These are phyloP conservation scores for Mastomys natalensis DNA, from an alignment of 2,113 vertebrate species.

Conservation along the genomic window DNA sequence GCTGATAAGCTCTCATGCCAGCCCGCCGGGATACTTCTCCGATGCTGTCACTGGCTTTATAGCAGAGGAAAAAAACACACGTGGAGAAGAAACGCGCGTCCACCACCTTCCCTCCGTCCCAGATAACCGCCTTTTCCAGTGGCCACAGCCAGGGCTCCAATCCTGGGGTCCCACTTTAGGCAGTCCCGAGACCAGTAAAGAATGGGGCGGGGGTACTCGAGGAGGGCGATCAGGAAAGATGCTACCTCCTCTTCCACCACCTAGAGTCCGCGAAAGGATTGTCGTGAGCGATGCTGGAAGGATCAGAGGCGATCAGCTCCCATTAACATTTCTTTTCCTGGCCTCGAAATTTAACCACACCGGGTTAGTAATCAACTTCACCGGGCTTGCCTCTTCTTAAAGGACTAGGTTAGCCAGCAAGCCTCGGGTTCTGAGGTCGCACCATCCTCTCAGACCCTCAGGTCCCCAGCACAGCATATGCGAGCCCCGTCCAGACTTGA, in stretches of 20 bases:
- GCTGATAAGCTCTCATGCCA: conserved; percentile 47
- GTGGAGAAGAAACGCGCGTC: conserved; percentile 41
- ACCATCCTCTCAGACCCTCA: not conserved
- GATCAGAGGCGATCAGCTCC: not conserved
- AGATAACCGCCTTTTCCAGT: not conserved
- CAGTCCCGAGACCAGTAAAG: not conserved
- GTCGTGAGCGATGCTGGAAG: not conserved
- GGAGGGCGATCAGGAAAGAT: too few species aligned
- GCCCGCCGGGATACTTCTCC: conserved; percentile 73
- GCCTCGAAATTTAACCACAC: not conserved
- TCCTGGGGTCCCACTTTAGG: not conserved
- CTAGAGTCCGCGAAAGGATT: not conserved
- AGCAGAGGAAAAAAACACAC: conserved; percentile 15
- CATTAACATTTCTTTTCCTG: not conserved
- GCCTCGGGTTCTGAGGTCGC: not conserved
- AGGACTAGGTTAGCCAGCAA: conserved; percentile 16
- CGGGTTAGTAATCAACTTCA: not conserved
- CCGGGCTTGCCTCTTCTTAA: not conserved
- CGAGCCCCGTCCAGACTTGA: conserved; percentile 50
- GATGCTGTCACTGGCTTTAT: conserved; percentile 77
- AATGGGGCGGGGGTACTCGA: not conserved
- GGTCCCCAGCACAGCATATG: not conserved
- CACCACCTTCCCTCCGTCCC: not conserved
- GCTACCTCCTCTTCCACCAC: not conserved
- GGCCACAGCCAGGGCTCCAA: not conserved